These are phyloP conservation scores for Dicrostonyx torquatus DNA, from an alignment of 2,797 vertebrate species.

Conservation along the genomic window DNA sequence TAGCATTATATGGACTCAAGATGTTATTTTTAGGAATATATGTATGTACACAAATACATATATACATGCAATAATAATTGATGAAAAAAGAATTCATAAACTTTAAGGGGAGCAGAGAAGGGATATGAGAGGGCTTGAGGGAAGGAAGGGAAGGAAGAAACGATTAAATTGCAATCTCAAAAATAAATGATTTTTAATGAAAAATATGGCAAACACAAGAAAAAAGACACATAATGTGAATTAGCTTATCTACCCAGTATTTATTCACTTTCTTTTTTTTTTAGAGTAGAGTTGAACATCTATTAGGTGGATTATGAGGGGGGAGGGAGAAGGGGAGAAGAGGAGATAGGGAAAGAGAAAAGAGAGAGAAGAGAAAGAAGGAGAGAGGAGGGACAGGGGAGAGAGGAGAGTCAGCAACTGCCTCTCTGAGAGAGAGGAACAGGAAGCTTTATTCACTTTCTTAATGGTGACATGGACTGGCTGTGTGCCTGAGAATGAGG, in stretches of 20 bases:
- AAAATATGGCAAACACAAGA: neutral
- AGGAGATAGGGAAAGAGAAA: too few species aligned
- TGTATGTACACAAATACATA: neutral
- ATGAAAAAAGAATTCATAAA: neutral
- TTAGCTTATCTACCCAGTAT: neutral
- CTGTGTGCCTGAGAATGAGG: too few species aligned
- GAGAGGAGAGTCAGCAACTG: too few species aligned
- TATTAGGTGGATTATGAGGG: too few species aligned
- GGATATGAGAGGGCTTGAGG: neutral
- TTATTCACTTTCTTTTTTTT: neutral
- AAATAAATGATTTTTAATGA: neutral
- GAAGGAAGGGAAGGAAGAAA: neutral
- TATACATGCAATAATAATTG: neutral
- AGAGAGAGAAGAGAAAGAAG: too few species aligned
- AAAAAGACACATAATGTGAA: neutral
- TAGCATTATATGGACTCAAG: neutral
- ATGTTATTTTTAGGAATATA: neutral
- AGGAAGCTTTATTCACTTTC: neutral
- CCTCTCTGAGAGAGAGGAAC: too few species aligned
- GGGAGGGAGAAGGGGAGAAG: too few species aligned
- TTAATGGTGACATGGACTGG: too few species aligned
- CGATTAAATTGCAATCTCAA: neutral
- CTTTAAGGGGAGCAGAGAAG: neutral
- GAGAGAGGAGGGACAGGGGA: too few species aligned
- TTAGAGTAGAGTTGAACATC: too few species aligned